Conservation (phyloP, 1,140 invertebrate species). For the Ooceraea biroi region DNA sequence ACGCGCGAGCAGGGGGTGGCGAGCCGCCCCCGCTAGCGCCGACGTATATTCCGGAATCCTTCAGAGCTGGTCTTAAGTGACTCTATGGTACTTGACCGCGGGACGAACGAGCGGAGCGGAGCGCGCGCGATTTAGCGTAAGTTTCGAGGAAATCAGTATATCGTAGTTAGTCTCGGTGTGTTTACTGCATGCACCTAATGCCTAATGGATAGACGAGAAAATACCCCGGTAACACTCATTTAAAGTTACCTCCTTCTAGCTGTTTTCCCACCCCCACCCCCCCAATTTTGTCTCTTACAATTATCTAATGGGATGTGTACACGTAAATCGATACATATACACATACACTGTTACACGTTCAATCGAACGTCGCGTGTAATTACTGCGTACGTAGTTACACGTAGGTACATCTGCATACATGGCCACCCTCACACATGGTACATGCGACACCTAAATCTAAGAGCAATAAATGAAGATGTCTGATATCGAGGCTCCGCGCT, state of each 20-base stretch:
- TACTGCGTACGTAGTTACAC: not conserved
- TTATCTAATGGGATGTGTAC: conserved; percentile 50
- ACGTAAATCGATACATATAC: conserved; percentile 11
- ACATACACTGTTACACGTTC: conserved; percentile 35
- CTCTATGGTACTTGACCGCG: conserved; percentile 52
- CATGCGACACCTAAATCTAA: conserved; percentile 15
- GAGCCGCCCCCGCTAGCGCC: conserved; percentile 21
- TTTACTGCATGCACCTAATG: conserved; percentile 71
- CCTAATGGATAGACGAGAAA: conserved; percentile 47
- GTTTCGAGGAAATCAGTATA: conserved; percentile 63
- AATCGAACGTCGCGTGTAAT: conserved; percentile 18
- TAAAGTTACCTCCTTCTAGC: conserved; percentile 59
- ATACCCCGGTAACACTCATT: conserved; percentile 45
- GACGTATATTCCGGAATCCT: conserved; percentile 41
- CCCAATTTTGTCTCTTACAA: conserved; percentile 30
- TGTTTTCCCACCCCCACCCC: conserved; percentile 22
- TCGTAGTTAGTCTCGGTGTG: conserved; percentile 73
- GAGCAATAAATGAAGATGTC: conserved; percentile 55
- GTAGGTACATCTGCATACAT: not conserved
- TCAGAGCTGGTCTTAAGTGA: conserved; percentile 70
- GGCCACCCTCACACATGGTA: too few relatives aligned
- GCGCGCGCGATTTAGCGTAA: conserved; percentile 32
- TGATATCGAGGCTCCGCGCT: conserved; percentile 8
- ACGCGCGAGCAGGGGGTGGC: conserved; percentile 33
- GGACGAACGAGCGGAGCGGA: conserved; percentile 27